phyloP scores from a whole-genome alignment of 2,888 invertebrate species.

The Creontiades dilutus region DNA sequence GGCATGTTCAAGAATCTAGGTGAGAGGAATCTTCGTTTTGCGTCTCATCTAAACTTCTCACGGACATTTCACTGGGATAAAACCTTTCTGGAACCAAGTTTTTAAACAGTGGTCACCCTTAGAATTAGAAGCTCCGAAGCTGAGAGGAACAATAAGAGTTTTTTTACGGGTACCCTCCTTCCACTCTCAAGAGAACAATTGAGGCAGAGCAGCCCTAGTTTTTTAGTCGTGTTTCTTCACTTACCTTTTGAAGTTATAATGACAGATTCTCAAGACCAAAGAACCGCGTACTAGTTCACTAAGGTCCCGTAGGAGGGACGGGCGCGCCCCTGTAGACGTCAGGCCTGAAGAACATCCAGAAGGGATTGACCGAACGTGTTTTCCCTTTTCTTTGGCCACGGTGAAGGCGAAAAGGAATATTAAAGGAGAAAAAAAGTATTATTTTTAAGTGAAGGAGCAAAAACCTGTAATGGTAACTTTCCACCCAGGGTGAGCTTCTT shows the following conservation, averaged over 20 bases:
- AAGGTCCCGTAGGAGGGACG: conserved; percentile 14
- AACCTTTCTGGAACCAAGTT: not conserved
- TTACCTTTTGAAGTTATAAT: conserved; percentile 15
- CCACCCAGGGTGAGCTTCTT: conserved; percentile 36
- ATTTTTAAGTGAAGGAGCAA: conserved; percentile 30
- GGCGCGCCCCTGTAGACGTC: not conserved
- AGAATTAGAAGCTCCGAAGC: not conserved
- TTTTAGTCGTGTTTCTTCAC: not conserved
- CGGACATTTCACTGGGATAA: too few relatives aligned
- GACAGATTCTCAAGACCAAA: conserved; percentile 40
- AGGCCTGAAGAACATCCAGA: conserved; percentile 16
- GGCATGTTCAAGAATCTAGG: too few relatives aligned
- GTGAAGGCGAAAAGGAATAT: conserved; percentile 18
- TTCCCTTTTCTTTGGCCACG: conserved; percentile 37
- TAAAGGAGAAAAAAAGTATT: conserved; percentile 5
- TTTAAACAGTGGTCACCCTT: not conserved
- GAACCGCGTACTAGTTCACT: conserved; percentile 38
- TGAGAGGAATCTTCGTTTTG: too few relatives aligned
- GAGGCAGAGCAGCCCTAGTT: conserved; percentile 7
- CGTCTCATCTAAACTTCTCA: too few relatives aligned
- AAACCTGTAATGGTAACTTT: conserved; percentile 46
- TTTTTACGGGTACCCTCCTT: conserved; percentile 6
- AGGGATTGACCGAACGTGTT: conserved; percentile 28
- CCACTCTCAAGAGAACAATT: conserved; percentile 36
- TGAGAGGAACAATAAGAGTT: not conserved